Percentiles rank a stretch among this genome's conserved stretches.
Evolutionary conservation across 1,140 invertebrate species (phyloP).

Genomic region (Cylas formicarius): DNA sequence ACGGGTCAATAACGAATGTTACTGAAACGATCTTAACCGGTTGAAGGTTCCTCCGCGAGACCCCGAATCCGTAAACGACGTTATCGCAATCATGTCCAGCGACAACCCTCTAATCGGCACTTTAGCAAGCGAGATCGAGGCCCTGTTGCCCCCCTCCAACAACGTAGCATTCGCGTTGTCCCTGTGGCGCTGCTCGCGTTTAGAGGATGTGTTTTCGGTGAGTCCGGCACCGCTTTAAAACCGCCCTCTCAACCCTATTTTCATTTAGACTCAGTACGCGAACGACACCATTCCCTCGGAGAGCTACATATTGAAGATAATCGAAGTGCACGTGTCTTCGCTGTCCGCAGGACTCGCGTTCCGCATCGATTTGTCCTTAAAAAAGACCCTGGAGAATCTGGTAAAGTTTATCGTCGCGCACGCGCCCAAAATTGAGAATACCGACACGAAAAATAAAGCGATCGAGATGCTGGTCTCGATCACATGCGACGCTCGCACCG

Average conservation of each 20-base stretch:
- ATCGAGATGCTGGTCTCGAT: slow-evolving; percentile 60
- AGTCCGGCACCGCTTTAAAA: slow-evolving; percentile 16
- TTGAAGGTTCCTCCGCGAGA: slow-evolving; percentile 42
- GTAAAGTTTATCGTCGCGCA: slow-evolving; percentile 62
- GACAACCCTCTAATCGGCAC: slow-evolving; percentile 42
- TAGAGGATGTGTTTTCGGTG: slow-evolving; percentile 38
- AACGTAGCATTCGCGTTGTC: slow-evolving; percentile 53
- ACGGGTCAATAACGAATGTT: no score
- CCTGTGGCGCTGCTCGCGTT: slow-evolving; percentile 53
- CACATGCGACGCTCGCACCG: slow-evolving; percentile 67
- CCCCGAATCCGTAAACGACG: slow-evolving; percentile 48
- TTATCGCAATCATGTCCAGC: slow-evolving; percentile 55
- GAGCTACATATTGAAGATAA: slow-evolving; percentile 62
- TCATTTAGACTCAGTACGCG: slow-evolving; percentile 59
- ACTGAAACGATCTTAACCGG: no score
- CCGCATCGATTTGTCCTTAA: slow-evolving; percentile 60
- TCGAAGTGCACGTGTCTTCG: slow-evolving; percentile 50
- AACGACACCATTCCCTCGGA: slow-evolving; percentile 78
- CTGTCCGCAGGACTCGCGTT: slow-evolving; percentile 52
- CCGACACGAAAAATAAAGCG: slow-evolving; percentile 41
- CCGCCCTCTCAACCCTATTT: slow-evolving; percentile 11
- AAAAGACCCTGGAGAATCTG: slow-evolving; percentile 58
- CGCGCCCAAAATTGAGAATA: slow-evolving; percentile 49
- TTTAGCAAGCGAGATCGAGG: slow-evolving; percentile 49
- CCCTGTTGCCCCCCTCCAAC: slow-evolving; percentile 51